These are phyloP conservation scores for Idaea aversata DNA, from an alignment of 2,888 invertebrate species.

Conservation along the genomic window DNA sequence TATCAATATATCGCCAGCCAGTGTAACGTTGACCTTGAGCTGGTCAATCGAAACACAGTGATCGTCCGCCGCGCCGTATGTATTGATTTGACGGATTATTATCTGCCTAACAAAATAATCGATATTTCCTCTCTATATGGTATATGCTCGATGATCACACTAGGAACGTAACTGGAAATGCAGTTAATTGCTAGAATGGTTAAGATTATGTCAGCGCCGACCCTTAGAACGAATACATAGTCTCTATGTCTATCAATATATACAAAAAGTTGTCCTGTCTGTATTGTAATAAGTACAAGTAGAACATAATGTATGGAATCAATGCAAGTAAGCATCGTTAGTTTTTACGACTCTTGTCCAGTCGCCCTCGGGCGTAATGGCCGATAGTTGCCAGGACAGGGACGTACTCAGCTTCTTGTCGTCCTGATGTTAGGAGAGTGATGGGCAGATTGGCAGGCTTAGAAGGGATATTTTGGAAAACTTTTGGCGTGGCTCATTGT, in stretches of 20 bases:
- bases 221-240: not conserved
- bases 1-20: too few relatives aligned
- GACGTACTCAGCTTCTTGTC: conserved; percentile 9
- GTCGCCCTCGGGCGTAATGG: conserved; percentile 33
- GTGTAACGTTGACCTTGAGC: too few relatives aligned
- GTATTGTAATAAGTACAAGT: conserved; percentile 10
- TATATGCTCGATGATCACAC: too few relatives aligned
- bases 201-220: not conserved
- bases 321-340: conserved; percentile 32
- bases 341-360: conserved; percentile 47
- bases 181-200: not conserved
- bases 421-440: not conserved
- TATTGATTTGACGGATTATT: too few relatives aligned
- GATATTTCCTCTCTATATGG: too few relatives aligned
- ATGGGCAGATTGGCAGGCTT: too few relatives aligned
- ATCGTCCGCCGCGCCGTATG: too few relatives aligned
- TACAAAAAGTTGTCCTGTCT: not conserved
- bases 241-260: not conserved
- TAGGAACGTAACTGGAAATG: not conserved
- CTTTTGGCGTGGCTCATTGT: too few relatives aligned
- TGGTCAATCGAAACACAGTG: too few relatives aligned
- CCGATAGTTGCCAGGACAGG: conserved; percentile 23
- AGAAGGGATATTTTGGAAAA: too few relatives aligned
- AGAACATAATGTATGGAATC: conserved; percentile 25
- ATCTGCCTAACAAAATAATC: too few relatives aligned